Conservation (phyloP, 2,888 invertebrate species). For the Scelioninae gen. 2 region DNA sequence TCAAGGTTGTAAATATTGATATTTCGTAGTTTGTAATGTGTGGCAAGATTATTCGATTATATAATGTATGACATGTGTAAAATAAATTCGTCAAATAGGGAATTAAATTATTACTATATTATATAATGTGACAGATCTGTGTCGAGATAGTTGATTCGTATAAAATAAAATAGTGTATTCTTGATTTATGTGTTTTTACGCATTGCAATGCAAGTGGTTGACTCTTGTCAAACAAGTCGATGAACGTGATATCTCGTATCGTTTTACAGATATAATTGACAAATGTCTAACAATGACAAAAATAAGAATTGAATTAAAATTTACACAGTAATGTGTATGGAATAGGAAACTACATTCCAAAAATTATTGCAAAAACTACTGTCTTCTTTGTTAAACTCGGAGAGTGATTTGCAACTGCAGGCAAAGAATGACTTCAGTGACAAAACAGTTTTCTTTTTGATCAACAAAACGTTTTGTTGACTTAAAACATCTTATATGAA, state of each 20-base stretch:
- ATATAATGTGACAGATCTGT: slow-evolving; percentile 54
- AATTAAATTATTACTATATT: slow-evolving; percentile 51
- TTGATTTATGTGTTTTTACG: slow-evolving; percentile 42
- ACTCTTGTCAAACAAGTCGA: slow-evolving; percentile 45
- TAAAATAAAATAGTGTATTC: slow-evolving; percentile 54
- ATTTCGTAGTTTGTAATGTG: slow-evolving; percentile 19
- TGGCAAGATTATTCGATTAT: slow-evolving; percentile 24
- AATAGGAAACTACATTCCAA: no score
- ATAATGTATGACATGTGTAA: slow-evolving; percentile 22
- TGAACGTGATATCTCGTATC: slow-evolving; percentile 31
- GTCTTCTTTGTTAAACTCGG: no score
- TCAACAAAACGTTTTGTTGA: no score
- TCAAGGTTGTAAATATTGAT: slow-evolving; percentile 10
- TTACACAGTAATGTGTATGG: no score
- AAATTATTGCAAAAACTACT: no score
- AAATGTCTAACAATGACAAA: no score
- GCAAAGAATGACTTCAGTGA: no score
- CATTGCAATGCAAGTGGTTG: slow-evolving; percentile 31
- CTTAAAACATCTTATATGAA: no score
- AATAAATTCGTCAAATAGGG: slow-evolving; percentile 39
- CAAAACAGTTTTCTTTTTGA: no score
- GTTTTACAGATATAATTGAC: slow-evolving; percentile 36
- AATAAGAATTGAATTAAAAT: no score
- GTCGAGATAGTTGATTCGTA: slow-evolving; percentile 45
- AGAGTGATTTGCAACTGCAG: no score